Evolutionary conservation across 1,140 invertebrate species (phyloP).

Genomic region (Penaeus indicus): DNA sequence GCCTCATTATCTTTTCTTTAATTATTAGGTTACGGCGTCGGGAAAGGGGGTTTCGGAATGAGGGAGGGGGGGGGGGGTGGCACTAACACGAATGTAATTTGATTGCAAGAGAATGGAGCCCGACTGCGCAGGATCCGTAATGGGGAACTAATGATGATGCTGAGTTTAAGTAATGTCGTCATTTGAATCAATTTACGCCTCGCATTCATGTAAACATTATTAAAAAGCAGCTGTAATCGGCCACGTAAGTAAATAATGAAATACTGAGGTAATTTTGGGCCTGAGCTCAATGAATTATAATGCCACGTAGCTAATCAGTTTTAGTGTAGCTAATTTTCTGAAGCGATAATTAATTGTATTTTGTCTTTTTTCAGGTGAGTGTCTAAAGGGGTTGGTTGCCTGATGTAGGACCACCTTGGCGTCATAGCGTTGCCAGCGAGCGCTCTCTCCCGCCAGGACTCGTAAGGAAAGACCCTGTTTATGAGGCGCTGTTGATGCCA

Average conservation of each 20-base stretch:
- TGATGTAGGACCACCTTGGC: background rate
- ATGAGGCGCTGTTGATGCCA: no score
- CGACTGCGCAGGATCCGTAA: background rate
- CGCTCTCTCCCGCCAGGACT: no score
- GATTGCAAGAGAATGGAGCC: background rate
- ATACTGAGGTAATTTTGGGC: constrained; percentile 10
- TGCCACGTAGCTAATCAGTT: constrained; percentile 11
- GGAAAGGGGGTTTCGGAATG: no score
- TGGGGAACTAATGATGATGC: background rate
- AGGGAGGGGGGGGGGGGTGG: background rate
- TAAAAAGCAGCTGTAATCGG: no score
- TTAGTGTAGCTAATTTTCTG: constrained; percentile 17
- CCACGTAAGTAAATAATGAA: constrained; percentile 3
- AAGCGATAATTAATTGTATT: constrained; percentile 21
- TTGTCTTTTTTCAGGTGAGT: constrained; percentile 12
- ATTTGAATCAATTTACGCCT: background rate
- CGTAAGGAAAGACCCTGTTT: no score
- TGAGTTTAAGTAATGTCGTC: background rate
- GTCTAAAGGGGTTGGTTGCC: background rate
- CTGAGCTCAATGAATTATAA: background rate
- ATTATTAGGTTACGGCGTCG: no score
- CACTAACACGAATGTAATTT: background rate
- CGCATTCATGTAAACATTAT: background rate
- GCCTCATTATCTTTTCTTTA: no score
- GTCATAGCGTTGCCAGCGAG: no score